These are phyloP conservation scores for Zelostemma sp. DNA, from an alignment of 1,140 invertebrate genomes.

Conservation along the genomic window DNA sequence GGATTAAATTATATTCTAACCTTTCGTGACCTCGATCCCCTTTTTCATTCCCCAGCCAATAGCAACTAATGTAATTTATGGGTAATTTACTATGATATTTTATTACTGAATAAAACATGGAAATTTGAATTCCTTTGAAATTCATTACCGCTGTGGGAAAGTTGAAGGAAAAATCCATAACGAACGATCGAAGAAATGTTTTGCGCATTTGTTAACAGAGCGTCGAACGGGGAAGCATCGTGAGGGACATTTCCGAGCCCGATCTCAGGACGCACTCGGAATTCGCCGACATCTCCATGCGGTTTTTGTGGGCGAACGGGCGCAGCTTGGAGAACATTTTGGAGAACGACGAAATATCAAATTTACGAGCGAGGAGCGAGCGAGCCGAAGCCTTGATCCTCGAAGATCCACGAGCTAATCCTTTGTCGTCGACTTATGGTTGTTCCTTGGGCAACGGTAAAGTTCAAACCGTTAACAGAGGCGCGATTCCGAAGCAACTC, in stretches of 20 bases:
- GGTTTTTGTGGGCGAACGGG: conserved; percentile 45
- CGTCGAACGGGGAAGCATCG: conserved; percentile 11
- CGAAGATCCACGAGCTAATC: conserved; percentile 12
- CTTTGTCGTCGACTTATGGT: background rate
- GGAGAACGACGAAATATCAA: conserved; percentile 53
- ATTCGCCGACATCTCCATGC: conserved; percentile 23
- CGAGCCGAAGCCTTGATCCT: conserved; percentile 10
- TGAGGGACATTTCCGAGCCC: conserved; percentile 61
- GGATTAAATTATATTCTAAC: too few relatives aligned
- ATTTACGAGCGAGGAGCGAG: conserved; percentile 12
- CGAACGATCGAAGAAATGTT: too few relatives aligned
- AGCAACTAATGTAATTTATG: too few relatives aligned
- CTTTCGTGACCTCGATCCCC: too few relatives aligned
- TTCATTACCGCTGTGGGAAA: too few relatives aligned
- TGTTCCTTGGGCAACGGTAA: background rate
- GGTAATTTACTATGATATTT: too few relatives aligned
- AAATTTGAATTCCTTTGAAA: too few relatives aligned
- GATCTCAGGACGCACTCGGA: conserved; percentile 55
- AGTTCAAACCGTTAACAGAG: conserved; percentile 22
- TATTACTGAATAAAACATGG: too few relatives aligned
- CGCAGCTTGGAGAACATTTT: conserved; percentile 63
- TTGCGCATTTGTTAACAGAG: too few relatives aligned
- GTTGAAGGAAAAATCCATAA: too few relatives aligned
- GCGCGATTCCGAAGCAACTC: conserved; percentile 55
- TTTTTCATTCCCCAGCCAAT: too few relatives aligned